Conservation (phyloP, 2,797 vertebrate species). For the Furcifer pardalis region DNA sequence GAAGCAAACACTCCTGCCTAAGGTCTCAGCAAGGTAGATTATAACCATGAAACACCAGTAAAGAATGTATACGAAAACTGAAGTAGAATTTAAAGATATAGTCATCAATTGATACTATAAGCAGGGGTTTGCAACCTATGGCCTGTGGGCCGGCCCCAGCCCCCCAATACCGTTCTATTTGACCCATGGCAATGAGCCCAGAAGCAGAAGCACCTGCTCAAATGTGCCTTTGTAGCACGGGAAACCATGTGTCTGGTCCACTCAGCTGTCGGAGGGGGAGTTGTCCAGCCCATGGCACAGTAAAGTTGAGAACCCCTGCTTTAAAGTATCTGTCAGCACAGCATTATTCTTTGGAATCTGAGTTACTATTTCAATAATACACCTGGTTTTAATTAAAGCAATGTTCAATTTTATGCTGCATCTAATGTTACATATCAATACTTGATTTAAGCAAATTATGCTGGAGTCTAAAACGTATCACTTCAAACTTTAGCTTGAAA, state of each 20-base stretch:
- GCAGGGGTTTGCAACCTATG: no score
- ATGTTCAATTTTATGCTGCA: not conserved
- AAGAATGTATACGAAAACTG: not conserved
- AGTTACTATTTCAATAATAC: not conserved
- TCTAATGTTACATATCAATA: no score
- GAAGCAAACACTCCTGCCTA: not conserved
- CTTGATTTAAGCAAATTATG: not conserved
- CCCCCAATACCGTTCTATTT: no score
- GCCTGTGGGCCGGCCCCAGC: no score
- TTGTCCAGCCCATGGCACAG: no score
- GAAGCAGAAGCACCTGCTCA: no score
- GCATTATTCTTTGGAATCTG: not conserved
- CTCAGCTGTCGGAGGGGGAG: no score
- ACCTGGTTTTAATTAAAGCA: not conserved
- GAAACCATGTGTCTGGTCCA: no score
- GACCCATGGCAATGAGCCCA: no score
- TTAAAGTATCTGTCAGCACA: not conserved
- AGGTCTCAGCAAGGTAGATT: not conserved
- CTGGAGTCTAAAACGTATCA: not conserved
- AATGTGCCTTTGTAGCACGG: no score
- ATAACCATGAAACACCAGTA: not conserved
- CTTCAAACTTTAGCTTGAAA: not conserved
- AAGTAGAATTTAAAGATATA: conserved; percentile 1
- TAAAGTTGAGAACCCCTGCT: no score
- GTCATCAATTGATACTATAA: not conserved